phyloP scores from a whole-genome alignment of 1,140 invertebrate species.

The Rhagoletis pomonella region DNA sequence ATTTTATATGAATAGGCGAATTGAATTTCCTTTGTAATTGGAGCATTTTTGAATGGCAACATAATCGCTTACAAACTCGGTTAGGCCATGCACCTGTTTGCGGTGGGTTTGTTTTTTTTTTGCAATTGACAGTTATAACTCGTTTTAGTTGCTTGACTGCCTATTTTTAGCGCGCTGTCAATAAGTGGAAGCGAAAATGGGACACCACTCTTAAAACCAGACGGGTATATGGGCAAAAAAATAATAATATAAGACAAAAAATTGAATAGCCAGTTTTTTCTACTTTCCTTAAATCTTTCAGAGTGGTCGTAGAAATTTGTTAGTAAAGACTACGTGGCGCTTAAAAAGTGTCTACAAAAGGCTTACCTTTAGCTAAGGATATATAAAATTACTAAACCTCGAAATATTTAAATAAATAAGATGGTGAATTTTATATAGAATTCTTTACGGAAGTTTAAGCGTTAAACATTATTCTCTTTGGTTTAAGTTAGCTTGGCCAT shows the following conservation, averaged over 20 bases:
- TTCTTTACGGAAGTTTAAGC: no score
- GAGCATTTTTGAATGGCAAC: background rate
- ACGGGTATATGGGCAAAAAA: background rate
- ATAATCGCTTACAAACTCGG: background rate
- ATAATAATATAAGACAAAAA: background rate
- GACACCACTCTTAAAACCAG: background rate
- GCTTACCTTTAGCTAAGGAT: no score
- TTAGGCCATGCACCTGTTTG: background rate
- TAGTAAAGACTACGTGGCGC: no score
- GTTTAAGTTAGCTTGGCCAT: no score
- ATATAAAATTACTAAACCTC: no score
- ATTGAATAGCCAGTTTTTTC: background rate
- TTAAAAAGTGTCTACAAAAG: no score
- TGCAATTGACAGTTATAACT: background rate
- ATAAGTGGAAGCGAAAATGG: background rate
- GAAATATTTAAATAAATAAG: no score
- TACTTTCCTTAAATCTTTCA: no score
- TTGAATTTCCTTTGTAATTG: background rate
- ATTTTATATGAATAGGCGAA: background rate
- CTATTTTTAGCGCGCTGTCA: background rate
- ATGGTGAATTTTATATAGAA: no score
- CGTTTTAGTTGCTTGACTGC: background rate
- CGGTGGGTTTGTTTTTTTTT: background rate
- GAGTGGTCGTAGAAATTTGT: no score
- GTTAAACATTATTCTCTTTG: no score